These are phyloP conservation scores for Eueides isabella DNA, from an alignment of 1,140 invertebrate genomes.

Conservation along the genomic window DNA sequence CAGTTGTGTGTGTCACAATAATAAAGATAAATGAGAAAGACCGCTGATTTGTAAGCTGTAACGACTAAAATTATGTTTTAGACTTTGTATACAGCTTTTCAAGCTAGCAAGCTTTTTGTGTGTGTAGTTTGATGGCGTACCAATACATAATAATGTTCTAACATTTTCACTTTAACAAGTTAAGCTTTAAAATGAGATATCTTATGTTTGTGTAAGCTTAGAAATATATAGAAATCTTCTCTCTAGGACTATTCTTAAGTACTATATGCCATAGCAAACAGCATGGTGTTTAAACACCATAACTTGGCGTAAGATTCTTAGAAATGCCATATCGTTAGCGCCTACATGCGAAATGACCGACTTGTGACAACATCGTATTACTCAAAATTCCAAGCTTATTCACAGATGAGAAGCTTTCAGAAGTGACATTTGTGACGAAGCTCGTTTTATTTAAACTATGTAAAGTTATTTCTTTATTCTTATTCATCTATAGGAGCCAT, in stretches of 20 bases:
- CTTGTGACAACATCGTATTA: conserved; percentile 46
- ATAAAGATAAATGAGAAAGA: too few species aligned
- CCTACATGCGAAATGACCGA: conserved; percentile 43
- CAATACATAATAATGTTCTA: not conserved
- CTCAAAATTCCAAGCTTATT: conserved; percentile 35
- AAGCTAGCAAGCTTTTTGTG: too few species aligned
- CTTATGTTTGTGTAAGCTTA: not conserved
- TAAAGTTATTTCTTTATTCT: too few species aligned
- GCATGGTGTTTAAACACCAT: conserved; percentile 48
- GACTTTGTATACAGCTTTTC: too few species aligned
- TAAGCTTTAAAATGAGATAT: not conserved
- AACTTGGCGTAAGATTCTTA: conserved; percentile 50
- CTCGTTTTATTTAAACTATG: too few species aligned
- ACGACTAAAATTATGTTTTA: too few species aligned
- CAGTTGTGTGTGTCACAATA: too few species aligned
- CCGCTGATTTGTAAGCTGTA: too few species aligned
- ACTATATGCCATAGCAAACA: conserved; percentile 14
- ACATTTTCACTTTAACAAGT: not conserved
- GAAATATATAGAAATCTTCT: conserved; percentile 2
- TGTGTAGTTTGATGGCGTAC: too few species aligned
- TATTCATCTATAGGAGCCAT: too few species aligned
- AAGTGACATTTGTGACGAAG: conserved; percentile 8
- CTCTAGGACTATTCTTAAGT: conserved; percentile 21
- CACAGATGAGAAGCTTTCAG: conserved; percentile 25
- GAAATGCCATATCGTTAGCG: conserved; percentile 56